Evolutionary conservation across 2,113 vertebrate genomes (phyloP).

Genomic region (Notothenia rossii): DNA sequence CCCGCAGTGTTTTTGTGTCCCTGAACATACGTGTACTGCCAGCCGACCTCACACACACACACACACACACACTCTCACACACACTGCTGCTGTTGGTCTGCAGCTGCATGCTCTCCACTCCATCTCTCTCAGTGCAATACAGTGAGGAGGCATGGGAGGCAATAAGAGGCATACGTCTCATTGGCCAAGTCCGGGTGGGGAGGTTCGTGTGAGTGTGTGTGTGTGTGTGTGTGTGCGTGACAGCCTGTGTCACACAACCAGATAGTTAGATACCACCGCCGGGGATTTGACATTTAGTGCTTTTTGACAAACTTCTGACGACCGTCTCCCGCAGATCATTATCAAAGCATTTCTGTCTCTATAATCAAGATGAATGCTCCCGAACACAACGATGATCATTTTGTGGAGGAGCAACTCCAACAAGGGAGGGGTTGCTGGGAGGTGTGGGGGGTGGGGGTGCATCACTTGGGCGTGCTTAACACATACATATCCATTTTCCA

Average conservation of each 20-base stretch:
- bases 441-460: constrained; percentile 19
- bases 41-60: constrained; percentile 38
- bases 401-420: constrained; percentile 60
- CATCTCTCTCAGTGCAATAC: constrained; percentile 63
- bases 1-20: constrained; percentile 55
- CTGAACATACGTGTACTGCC: constrained; percentile 41
- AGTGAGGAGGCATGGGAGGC: constrained; percentile 62
- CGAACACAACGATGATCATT: constrained; percentile 73
- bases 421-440: constrained; percentile 30
- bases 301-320: constrained; percentile 82
- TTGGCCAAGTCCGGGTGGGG: constrained; percentile 50
- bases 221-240: constrained; percentile 12
- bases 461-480: constrained; percentile 66
- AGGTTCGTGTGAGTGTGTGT: constrained; percentile 19
- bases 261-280: constrained; percentile 66
- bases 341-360: constrained; percentile 80
- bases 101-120: constrained; percentile 69
- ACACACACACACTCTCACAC: not conserved
- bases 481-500: constrained; percentile 79
- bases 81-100: constrained; percentile 53
- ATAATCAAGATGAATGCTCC: constrained; percentile 84
- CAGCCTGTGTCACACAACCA: constrained; percentile 57
- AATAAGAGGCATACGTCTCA: constrained; percentile 71
- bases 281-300: constrained; percentile 74
- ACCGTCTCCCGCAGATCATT: constrained; percentile 80